Base-by-base conservation (phyloP, 2,113 vertebrate species). In the Dromiciops gliroides region DNA sequence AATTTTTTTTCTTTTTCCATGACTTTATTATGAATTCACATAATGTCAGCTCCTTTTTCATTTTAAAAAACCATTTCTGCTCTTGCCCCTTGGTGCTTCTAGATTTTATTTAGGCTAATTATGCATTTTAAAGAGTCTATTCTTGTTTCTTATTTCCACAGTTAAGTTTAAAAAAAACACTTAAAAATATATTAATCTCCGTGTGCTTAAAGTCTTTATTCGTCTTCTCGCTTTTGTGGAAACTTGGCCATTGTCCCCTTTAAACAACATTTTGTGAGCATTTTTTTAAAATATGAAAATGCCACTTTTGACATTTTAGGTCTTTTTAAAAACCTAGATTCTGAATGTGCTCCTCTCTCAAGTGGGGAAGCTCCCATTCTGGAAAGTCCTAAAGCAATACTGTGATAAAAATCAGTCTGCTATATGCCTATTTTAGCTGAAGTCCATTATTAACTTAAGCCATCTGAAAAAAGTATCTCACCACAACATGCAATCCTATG, bases 1-100 rank as follows among this genome's bases (percentile, higher is more conserved):
- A 98, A 97, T 98, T 97, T 98, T 56, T 98, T 98, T 96, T 44
- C 96, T 96, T 97, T 95, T 97, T 95, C 95, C 96, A 98, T 97
- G 97, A 98, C 97, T 95, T 24, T 96, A 94, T 96, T 98, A 96
- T 98, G 97, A 98, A 98, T 98, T 98, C 98, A 97, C 97, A 97
- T 97, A 97, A 98, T 98, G 98, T 98, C 98, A 98, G 97, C 98
- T 96, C 97, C 97, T 97, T 47, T 96, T 97, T 95, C 91, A 89
- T 89, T 92, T 53, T 75, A 95, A 96, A 97, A 97, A 97, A 93
- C 96, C 97, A 96, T 97, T 98, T 98, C 96, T 97, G 94, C 97
- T 98, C 37, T 90, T 97, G 96, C 97, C 90, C 90, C 97, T 97
- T 97, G 89, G 93, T 90, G 67, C 94, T 97, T 97, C 95, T 97